phyloP scores from a whole-genome alignment of 2,113 vertebrate genomes.

The Cricetomys ansorgei region DNA sequence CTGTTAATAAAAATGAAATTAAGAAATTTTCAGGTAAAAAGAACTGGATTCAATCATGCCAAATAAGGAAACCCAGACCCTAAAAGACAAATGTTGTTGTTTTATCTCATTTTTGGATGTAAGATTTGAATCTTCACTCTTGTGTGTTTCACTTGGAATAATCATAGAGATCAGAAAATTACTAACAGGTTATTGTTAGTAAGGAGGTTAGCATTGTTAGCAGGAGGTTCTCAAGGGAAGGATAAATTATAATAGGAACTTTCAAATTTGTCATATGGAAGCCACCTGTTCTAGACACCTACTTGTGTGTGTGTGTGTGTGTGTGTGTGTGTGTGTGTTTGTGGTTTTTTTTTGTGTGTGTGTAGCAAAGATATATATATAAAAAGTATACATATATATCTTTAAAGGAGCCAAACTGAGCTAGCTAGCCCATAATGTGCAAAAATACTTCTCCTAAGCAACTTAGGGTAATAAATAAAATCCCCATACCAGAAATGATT shows the following conservation, averaged over 20 bases:
- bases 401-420: no score
- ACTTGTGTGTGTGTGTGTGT: background rate
- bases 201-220: no score
- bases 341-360: background rate
- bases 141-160: background rate
- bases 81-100: background rate
- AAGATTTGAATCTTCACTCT: background rate
- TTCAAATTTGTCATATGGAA: background rate
- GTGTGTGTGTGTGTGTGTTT: background rate
- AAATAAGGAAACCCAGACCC: background rate
- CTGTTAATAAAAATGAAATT: background rate
- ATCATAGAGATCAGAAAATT: background rate
- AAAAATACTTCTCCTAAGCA: background rate
- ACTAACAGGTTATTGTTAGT: background rate
- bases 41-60: background rate
- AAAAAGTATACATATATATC: background rate
- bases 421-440: background rate
- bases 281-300: background rate
- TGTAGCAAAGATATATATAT: background rate
- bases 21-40: background rate
- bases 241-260: background rate
- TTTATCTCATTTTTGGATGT: background rate
- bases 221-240: background rate
- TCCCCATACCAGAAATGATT: background rate
- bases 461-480: background rate